Conservation (phyloP, 2,113 vertebrate species). For the Cichladusa arquata region DNA sequence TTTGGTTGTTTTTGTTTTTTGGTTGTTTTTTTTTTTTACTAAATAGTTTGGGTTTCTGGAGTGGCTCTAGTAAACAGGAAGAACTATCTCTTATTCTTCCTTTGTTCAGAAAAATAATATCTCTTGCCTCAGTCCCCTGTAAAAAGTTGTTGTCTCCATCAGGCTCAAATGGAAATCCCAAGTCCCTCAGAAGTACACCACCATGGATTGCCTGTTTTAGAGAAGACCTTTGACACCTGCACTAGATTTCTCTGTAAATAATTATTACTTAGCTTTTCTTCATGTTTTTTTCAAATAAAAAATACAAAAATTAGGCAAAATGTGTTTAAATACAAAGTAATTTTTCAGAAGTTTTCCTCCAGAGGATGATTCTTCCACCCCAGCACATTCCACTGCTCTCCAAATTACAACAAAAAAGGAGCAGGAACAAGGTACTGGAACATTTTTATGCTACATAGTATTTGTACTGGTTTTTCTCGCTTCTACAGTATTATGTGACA, state of each 20-base stretch:
- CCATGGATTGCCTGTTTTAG: neutral
- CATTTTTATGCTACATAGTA: neutral
- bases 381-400: neutral
- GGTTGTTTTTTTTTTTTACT: neutral
- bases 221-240: neutral
- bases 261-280: neutral
- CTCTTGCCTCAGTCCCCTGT: neutral
- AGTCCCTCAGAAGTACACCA: neutral
- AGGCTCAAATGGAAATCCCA: neutral
- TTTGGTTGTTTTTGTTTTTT: accelerated
- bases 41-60: neutral
- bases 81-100: neutral
- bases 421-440: neutral
- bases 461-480: neutral
- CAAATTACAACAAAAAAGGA: neutral
- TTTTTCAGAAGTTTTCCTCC: neutral
- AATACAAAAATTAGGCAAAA: neutral
- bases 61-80: neutral
- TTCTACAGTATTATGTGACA: neutral
- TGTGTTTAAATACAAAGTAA: neutral
- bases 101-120: neutral
- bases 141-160: neutral
- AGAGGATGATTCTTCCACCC: neutral
- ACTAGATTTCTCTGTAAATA: neutral
- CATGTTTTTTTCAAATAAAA: neutral